phyloP scores from a whole-genome alignment of 2,113 vertebrate species.

The Calyptomena viridis region DNA sequence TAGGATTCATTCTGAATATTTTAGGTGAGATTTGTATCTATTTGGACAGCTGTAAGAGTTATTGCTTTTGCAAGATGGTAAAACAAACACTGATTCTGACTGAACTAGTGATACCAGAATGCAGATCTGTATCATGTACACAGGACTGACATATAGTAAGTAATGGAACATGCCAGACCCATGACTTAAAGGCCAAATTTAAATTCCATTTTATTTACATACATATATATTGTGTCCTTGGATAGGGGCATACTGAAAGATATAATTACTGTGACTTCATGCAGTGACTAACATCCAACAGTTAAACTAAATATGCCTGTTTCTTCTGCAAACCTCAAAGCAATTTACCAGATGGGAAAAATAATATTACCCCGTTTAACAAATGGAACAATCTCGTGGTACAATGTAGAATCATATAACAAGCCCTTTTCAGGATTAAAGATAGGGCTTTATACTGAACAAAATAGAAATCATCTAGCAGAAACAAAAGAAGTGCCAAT shows the following conservation, averaged over 20 bases:
- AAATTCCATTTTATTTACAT: constrained; percentile 60
- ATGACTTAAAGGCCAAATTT: constrained; percentile 63
- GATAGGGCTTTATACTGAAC: background rate
- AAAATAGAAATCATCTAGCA: background rate
- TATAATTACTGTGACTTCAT: constrained; percentile 22
- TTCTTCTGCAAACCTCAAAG: background rate
- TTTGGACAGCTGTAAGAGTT: constrained; percentile 65
- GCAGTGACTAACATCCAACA: background rate
- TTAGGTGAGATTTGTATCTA: constrained; percentile 66
- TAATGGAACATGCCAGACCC: background rate
- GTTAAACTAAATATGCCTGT: background rate
- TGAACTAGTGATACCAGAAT: constrained; percentile 22
- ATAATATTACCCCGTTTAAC: background rate
- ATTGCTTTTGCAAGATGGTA: constrained; percentile 66
- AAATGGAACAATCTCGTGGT: background rate
- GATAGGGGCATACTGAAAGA: background rate
- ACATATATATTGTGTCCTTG: background rate
- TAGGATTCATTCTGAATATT: constrained; percentile 59
- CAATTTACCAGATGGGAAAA: background rate
- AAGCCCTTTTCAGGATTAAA: background rate
- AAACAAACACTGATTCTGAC: constrained; percentile 56
- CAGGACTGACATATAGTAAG: constrained; percentile 31
- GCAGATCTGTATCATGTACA: constrained; percentile 42
- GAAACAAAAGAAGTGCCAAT: background rate
- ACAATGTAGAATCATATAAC: background rate